Evolutionary conservation across 2,113 vertebrate species (phyloP).

Genomic region (Chloropsis hardwickii): DNA sequence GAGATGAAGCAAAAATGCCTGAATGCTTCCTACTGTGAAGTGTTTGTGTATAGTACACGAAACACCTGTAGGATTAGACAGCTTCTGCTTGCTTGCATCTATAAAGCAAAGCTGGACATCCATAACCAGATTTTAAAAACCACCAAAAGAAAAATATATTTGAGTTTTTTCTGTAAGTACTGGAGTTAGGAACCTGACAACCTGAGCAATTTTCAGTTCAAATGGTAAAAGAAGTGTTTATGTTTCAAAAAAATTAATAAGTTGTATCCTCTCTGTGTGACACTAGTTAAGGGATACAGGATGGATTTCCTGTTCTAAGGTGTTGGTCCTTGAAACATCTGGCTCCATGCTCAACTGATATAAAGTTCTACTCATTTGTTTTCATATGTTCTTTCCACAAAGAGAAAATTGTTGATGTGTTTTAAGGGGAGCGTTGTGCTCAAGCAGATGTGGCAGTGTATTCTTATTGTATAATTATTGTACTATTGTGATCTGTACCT

Average conservation of each 20-base stretch:
- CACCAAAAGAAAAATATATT: neutral
- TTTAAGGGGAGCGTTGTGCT: neutral
- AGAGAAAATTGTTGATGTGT: neutral
- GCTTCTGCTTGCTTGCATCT: neutral
- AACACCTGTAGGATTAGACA: neutral
- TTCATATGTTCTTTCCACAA: neutral
- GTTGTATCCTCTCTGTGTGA: neutral
- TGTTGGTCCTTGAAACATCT: neutral
- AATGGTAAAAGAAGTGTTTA: neutral
- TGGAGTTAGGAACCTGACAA: neutral
- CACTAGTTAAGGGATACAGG: rapidly evolving
- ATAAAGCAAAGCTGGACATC: neutral
- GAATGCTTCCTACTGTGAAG: neutral
- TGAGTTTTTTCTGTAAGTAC: neutral
- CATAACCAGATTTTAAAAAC: neutral
- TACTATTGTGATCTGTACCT: no score
- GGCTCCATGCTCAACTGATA: neutral
- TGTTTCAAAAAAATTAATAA: neutral
- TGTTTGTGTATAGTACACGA: neutral
- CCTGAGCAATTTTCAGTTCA: neutral
- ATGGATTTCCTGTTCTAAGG: neutral
- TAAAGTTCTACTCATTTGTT: neutral
- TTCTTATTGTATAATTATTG: no score
- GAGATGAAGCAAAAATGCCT: neutral
- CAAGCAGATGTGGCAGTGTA: no score